Base-by-base conservation (phyloP, 1,140 invertebrate species). In the Leptoteleia sp. region DNA sequence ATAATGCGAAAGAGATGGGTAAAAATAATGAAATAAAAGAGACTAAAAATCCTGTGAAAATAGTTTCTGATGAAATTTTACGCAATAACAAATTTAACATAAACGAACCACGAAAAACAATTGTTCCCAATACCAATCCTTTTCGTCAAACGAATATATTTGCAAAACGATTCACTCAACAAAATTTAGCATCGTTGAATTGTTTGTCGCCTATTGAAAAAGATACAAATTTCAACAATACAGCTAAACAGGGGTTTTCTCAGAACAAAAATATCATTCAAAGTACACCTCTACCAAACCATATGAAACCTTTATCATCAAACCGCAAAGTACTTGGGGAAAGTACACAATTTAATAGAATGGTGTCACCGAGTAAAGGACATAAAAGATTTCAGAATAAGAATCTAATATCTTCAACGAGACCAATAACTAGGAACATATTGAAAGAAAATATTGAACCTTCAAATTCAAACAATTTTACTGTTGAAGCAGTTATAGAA, bases 401-500 rank as follows among this genome's bases (percentile, higher is more conserved):
- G 27, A 48, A 42, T 52, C 15, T 8, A 8, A 22, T 31, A 6
- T 9, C 33, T 15, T 9, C 22, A 3, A 8, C 7, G 0, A 16
- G 7, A 11, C 19, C 16, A 16, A 0, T 17, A 8, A 1, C 22
- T 9, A 42, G 47, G 9, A 57, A 29, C 9, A 27, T 68, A 47
- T 40, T 47, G 45, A 68, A 68, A 31, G 64, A 68, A 31, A 68
- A 68, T 19, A 68, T 68, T 15, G 33, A 55, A 19, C 64, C 64
- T 45, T 31, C 16, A 9, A 35, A 19, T 12, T 7, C 13, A 6
- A 42, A 42, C 12, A 31, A 42, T 8, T 22, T 52, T 11, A 22
- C 11, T 7, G 27, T 52, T 8, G 61, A 65, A 16, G 47, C 48
- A 3, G 17, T 43, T 8, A 52, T 52, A 0, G 47, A 54, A 25